Evolutionary conservation across 2,888 invertebrate species (phyloP).

Genomic region (Megaustenia siamemsis): DNA sequence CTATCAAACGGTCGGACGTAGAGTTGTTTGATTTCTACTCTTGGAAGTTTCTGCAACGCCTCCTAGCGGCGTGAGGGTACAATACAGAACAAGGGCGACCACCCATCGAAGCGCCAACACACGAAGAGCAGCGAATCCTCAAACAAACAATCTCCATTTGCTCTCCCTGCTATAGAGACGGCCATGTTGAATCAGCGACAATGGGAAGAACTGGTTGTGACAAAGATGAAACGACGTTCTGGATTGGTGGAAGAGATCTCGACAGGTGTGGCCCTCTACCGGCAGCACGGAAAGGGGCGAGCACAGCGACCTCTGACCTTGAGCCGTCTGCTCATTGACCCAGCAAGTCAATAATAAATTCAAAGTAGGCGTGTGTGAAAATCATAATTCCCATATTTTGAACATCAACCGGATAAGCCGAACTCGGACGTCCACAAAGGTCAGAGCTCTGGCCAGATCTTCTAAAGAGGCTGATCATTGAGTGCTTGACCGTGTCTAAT

Average conservation of each 20-base stretch:
- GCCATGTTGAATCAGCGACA: conserved; percentile 44
- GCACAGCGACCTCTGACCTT: conserved; percentile 47
- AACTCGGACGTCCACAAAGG: not conserved
- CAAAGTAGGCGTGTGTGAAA: not conserved
- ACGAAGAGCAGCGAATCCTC: conserved; percentile 22
- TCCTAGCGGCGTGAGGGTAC: conserved; percentile 40
- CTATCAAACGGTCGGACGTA: conserved; percentile 27
- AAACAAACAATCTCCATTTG: conserved; percentile 44
- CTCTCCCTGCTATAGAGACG: conserved; percentile 37
- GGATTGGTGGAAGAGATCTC: conserved; percentile 32
- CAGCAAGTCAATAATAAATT: conserved; percentile 24
- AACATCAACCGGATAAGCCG: conserved; percentile 34
- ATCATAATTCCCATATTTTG: conserved; percentile 15
- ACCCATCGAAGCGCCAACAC: conserved; percentile 46
- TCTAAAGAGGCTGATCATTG: not conserved
- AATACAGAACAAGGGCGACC: conserved; percentile 45
- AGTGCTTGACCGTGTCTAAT: conserved; percentile 5
- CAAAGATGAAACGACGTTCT: conserved; percentile 47
- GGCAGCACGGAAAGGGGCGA: conserved; percentile 50
- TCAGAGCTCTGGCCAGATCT: not conserved
- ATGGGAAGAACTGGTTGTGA: conserved; percentile 35
- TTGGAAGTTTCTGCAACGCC: conserved; percentile 48
- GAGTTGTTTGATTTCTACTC: conserved; percentile 49
- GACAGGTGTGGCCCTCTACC: conserved; percentile 39
- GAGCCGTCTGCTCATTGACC: conserved; percentile 31